Conservation (phyloP, 2,888 invertebrate genomes). For the Drosophila helvetica region DNA sequence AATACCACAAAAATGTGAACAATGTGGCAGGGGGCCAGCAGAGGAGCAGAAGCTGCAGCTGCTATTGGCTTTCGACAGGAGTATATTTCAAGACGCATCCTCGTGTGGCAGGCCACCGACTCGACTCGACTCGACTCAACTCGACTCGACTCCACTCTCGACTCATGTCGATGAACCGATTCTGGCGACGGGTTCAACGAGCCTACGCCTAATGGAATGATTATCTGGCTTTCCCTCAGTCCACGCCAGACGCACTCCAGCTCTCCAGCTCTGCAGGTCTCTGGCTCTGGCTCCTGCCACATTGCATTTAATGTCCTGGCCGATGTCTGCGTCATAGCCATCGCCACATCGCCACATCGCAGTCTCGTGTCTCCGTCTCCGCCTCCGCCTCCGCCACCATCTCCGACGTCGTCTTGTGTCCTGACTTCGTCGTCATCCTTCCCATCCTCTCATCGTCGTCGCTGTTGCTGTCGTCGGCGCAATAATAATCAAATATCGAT, state of each 20-base stretch:
- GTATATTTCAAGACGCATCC: background rate
- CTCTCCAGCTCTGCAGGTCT: background rate
- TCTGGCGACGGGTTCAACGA: conserved; percentile 56
- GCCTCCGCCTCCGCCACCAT: background rate
- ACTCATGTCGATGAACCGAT: conserved; percentile 63
- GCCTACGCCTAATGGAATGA: conserved; percentile 72
- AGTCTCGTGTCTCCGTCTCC: background rate
- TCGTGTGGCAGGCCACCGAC: background rate
- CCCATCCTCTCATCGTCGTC: conserved; percentile 23
- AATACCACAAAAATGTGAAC: conserved; percentile 1
- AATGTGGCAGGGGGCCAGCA: background rate
- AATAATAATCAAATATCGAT: conserved; percentile 82
- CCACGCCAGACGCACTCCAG: conserved; percentile 28
- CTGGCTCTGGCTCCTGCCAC: conserved; percentile 18
- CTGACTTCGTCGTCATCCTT: conserved; percentile 33
- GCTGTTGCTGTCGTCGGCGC: conserved; percentile 34
- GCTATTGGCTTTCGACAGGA: background rate
- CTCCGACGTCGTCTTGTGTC: conserved; percentile 28
- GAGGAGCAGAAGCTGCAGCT: background rate
- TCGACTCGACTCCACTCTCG: background rate
- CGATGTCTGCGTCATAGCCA: conserved; percentile 64
- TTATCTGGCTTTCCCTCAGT: conserved; percentile 54
- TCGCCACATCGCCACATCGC: background rate
- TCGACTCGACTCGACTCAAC: background rate
- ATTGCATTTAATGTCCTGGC: conserved; percentile 58